Conservation (phyloP, 2,888 invertebrate genomes). For the Mylabris sibirica region DNA sequence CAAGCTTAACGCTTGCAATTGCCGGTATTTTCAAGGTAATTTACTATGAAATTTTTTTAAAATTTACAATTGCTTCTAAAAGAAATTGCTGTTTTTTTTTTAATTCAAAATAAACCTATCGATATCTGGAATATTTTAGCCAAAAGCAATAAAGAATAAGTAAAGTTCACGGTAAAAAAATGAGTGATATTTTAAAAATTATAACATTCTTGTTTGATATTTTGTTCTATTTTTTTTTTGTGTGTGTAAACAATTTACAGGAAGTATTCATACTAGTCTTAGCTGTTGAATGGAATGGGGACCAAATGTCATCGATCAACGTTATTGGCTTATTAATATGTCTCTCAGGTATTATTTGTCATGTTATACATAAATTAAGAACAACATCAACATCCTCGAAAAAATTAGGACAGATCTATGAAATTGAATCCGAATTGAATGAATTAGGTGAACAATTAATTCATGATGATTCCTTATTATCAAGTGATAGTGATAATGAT, state of each 20-base stretch:
- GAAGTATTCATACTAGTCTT: slow-evolving; percentile 91
- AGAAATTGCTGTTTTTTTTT: too few species aligned
- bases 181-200: too few species aligned
- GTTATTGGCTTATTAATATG: slow-evolving; percentile 86
- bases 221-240: neutral
- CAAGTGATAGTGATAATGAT: slow-evolving; percentile 50
- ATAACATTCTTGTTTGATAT: too few species aligned
- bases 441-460: slow-evolving; percentile 54
- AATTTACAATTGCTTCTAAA: too few species aligned
- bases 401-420: slow-evolving; percentile 42
- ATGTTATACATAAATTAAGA: slow-evolving; percentile 76
- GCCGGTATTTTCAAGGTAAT: slow-evolving; percentile 95
- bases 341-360: slow-evolving; percentile 85
- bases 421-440: slow-evolving; percentile 44
- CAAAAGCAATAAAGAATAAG: too few species aligned
- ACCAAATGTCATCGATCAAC: slow-evolving; percentile 83
- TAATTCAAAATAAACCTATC: too few species aligned
- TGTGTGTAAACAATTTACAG: slow-evolving; percentile 63
- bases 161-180: too few species aligned
- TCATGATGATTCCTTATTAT: slow-evolving; percentile 36
- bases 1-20: slow-evolving; percentile 94
- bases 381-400: slow-evolving; percentile 32
- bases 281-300: slow-evolving; percentile 87
- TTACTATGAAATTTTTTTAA: too few species aligned
- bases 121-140: too few species aligned